These are phyloP conservation scores for Porites evermanni DNA, from an alignment of 92 coral and sea anemone genomes.

Conservation along the genomic window DNA sequence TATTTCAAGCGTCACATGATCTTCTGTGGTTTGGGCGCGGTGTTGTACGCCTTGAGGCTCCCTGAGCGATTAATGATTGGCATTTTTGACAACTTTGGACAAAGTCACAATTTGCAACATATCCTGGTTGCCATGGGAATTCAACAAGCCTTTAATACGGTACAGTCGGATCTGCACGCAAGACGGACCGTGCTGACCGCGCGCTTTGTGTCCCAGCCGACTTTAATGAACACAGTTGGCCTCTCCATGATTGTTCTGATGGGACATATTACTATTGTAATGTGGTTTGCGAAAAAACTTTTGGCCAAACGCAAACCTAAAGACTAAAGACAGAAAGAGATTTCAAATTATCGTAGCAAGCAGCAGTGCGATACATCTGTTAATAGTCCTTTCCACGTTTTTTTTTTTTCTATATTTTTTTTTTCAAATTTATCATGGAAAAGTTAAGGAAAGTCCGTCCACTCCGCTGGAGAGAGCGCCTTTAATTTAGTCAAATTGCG, in stretches of 20 bases:
- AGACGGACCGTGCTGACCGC: conserved; percentile 63
- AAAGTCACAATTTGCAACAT: conserved; percentile 94
- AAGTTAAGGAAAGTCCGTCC: no score
- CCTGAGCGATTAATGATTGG: conserved; percentile 93
- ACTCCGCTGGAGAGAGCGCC: no score
- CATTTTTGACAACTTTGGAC: conserved; percentile 85
- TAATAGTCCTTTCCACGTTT: no score
- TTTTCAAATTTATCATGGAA: no score
- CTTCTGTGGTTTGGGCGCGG: conserved; percentile 83
- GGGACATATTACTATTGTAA: conserved; percentile 78
- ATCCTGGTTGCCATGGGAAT: conserved; percentile 91
- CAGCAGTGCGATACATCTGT: no score
- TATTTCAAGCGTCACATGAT: conserved; percentile 88
- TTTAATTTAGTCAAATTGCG: no score
- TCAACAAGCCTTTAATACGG: conserved; percentile 82
- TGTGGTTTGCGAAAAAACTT: conserved; percentile 72
- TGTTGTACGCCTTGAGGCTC: conserved; percentile 75
- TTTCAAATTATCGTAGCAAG: no score
- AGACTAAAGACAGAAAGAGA: not conserved
- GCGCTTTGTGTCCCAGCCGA: conserved; percentile 60
- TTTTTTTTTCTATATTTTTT: no score
- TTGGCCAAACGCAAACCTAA: not conserved
- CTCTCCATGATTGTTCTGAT: conserved; percentile 67
- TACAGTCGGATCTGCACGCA: conserved; percentile 73
- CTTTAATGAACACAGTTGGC: conserved; percentile 84